Percentiles rank a stretch among this genome's conserved stretches.
Evolutionary conservation across 2,113 vertebrate species (phyloP).

Genomic region (Dromiciops gliroides): DNA sequence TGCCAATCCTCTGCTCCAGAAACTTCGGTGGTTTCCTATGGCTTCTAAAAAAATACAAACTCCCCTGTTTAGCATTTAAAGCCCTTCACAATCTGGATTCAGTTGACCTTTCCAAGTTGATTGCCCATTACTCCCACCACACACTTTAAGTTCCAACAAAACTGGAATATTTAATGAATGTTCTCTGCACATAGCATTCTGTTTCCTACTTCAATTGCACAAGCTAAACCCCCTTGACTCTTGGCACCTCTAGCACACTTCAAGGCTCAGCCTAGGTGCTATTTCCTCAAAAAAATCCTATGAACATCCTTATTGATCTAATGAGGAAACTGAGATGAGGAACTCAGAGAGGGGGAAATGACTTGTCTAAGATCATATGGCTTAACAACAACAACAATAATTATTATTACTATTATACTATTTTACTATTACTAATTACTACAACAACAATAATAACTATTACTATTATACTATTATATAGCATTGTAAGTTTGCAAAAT

Average conservation of each 20-base stretch:
- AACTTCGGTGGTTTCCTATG: not conserved
- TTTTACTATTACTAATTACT: too few species aligned
- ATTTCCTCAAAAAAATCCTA: too few species aligned
- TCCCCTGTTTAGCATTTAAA: not conserved
- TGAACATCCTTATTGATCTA: too few species aligned
- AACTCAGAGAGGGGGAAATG: too few species aligned
- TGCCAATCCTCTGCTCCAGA: not conserved
- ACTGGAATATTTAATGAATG: not conserved
- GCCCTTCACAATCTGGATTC: not conserved
- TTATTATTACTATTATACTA: too few species aligned
- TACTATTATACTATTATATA: too few species aligned
- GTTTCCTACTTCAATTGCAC: not conserved
- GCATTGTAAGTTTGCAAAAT: not conserved
- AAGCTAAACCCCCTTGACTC: not conserved
- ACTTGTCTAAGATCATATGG: too few species aligned
- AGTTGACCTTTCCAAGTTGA: not conserved
- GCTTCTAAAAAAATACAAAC: not conserved
- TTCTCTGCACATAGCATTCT: not conserved
- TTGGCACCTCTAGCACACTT: not conserved
- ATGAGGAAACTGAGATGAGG: too few species aligned
- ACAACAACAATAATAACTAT: too few species aligned
- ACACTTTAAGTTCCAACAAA: not conserved
- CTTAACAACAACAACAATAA: too few species aligned
- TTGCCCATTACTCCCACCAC: not conserved
- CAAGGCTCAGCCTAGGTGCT: not conserved